Percentiles rank a stretch among this genome's conserved stretches.
phyloP scores from a whole-genome alignment of 2,888 invertebrate genomes.

The Flabesymbios commensalis region DNA sequence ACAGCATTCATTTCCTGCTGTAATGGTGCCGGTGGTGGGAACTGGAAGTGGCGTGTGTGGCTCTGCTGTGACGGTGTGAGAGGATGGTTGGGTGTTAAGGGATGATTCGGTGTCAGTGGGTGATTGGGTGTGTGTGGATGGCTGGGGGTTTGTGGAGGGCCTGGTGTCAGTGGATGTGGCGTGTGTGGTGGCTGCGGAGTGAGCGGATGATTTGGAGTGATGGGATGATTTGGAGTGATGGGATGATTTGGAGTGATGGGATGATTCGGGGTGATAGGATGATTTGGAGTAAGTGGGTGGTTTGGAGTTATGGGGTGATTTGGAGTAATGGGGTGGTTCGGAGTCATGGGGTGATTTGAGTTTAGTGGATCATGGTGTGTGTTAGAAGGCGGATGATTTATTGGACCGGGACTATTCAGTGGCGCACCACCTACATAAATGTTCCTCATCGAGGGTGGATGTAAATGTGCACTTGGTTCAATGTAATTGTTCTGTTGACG shows the following conservation, averaged over 20 bases:
- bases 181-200: slow-evolving; percentile 33
- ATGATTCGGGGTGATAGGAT: no score
- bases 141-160: slow-evolving; percentile 33
- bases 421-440: no score
- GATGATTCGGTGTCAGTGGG: slow-evolving; percentile 24
- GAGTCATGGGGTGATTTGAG: slow-evolving; percentile 24
- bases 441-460: no score
- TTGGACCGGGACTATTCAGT: slow-evolving; percentile 7
- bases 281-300: slow-evolving; percentile 22
- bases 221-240: slow-evolving; percentile 22
- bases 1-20: not conserved
- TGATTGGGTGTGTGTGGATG: slow-evolving; percentile 23
- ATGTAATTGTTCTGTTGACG: no score
- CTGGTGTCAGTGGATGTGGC: slow-evolving; percentile 24
- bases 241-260: slow-evolving; percentile 6
- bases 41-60: slow-evolving; percentile 10
- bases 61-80: not conserved
- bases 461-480: no score
- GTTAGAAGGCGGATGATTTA: slow-evolving; percentile 15
- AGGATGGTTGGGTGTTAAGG: not conserved
- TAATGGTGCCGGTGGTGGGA: slow-evolving; percentile 8
- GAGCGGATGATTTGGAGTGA: slow-evolving; percentile 27
- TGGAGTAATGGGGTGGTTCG: slow-evolving; percentile 31
- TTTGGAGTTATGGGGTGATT: slow-evolving; percentile 28
- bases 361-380: slow-evolving; percentile 29